A percentile compares a stretch with the other conserved stretches of the same genome.
Conservation (phyloP, 2,113 vertebrate genomes). For the Oncorhynchus gorbuscha region DNA sequence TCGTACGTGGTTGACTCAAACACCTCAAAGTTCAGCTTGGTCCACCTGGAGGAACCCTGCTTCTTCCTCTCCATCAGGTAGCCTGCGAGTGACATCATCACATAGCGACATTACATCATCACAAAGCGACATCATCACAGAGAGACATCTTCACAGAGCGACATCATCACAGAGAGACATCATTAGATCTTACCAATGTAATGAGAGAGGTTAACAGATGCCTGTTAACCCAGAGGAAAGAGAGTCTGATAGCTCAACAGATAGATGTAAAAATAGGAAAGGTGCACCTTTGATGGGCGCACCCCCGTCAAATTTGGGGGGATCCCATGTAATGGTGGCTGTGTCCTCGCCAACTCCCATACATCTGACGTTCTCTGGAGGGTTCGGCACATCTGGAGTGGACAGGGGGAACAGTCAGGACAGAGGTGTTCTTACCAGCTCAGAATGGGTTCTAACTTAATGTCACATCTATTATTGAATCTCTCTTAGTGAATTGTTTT, state of each 20-base stretch:
- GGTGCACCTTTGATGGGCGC: constrained; percentile 79
- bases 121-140: background rate
- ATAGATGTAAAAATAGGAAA: background rate
- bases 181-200: background rate
- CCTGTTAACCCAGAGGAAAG: background rate
- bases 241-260: background rate
- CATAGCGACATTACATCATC: background rate
- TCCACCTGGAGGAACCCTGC: constrained; percentile 84
- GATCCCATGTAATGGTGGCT: constrained; percentile 81
- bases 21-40: constrained; percentile 90
- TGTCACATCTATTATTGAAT: too few relatives aligned
- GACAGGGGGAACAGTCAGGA: constrained; percentile 8
- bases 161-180: background rate
- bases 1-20: constrained; percentile 78
- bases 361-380: constrained; percentile 82
- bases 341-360: constrained; percentile 83
- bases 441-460: too few relatives aligned
- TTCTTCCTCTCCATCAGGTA: constrained; percentile 91
- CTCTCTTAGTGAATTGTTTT: too few relatives aligned
- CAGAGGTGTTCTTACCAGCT: background rate
- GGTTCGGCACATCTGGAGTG: constrained; percentile 82
- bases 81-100: constrained; percentile 64
- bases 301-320: constrained; percentile 82
- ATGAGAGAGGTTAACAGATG: background rate
- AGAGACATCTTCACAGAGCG: background rate